These are phyloP conservation scores for Bradysia coprophila DNA, from an alignment of 1,140 invertebrate species.

Conservation along the genomic window DNA sequence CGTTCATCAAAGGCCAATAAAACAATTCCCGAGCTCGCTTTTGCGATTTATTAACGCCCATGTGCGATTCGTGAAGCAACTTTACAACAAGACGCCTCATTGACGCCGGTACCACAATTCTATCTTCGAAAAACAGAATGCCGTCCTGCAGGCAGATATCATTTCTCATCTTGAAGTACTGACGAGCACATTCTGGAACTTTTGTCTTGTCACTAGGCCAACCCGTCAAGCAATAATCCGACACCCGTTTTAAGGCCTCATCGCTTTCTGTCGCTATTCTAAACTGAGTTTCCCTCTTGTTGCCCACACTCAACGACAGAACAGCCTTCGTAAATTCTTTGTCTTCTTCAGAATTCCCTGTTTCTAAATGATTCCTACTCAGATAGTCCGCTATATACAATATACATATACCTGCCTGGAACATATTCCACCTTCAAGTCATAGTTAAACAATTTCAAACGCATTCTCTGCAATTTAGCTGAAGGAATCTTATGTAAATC, in stretches of 20 bases:
- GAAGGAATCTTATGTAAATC: constrained; percentile 13
- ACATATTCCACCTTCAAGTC: constrained; percentile 11
- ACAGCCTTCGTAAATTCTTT: background rate
- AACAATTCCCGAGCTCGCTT: background rate
- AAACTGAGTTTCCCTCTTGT: background rate
- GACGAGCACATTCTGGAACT: background rate
- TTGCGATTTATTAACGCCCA: constrained; percentile 1
- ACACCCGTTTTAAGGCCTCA: background rate
- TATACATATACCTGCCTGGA: constrained; percentile 12
- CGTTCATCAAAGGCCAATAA: background rate
- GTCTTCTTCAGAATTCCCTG: background rate
- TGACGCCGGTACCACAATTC: constrained; percentile 2
- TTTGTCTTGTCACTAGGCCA: background rate
- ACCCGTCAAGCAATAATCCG: background rate
- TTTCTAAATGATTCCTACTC: constrained; percentile 8
- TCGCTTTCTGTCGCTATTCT: background rate
- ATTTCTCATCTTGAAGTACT: constrained; percentile 3
- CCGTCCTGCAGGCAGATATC: constrained; percentile 2
- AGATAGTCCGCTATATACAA: constrained; percentile 14
- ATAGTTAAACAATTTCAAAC: constrained; percentile 20
- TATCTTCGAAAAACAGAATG: constrained; percentile 4
- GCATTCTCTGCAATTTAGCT: constrained; percentile 22
- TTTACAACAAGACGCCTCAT: background rate
- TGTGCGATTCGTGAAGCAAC: background rate
- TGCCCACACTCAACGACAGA: constrained; percentile 3